A percentile compares a stretch with the other conserved stretches of the same genome.
These are phyloP conservation scores for Latrodectus geometricus DNA, from an alignment of 1,140 invertebrate genomes.

Conservation along the genomic window DNA sequence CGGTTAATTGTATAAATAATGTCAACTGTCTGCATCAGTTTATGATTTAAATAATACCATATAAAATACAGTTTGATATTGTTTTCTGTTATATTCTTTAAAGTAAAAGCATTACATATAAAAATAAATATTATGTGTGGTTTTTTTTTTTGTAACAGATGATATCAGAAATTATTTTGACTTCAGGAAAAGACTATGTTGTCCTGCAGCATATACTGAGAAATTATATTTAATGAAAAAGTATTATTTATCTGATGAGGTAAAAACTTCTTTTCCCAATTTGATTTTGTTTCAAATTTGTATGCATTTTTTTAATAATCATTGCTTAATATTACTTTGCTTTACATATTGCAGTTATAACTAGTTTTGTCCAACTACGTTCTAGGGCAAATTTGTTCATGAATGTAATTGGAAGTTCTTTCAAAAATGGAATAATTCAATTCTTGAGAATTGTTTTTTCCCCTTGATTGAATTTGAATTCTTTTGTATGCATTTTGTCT, in stretches of 20 bases:
- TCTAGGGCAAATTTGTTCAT: background rate
- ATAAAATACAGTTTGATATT: background rate
- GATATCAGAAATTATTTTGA: background rate
- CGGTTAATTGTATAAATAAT: too few species aligned
- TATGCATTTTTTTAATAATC: background rate
- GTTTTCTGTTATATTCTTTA: background rate
- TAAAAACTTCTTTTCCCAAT: background rate
- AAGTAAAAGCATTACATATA: background rate
- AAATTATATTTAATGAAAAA: slow-evolving; percentile 23
- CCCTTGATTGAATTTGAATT: too few species aligned
- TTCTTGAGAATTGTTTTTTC: background rate
- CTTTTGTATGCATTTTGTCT: too few species aligned
- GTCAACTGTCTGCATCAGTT: background rate
- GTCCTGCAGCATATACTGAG: slow-evolving; percentile 20
- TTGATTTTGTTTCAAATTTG: background rate
- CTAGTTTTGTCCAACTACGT: background rate
- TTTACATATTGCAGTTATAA: background rate
- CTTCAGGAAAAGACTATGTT: slow-evolving; percentile 3
- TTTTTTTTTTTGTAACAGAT: background rate
- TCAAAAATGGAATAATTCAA: background rate
- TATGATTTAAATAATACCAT: background rate
- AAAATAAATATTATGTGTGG: background rate
- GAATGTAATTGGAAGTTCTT: background rate
- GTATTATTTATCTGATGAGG: slow-evolving; percentile 26
- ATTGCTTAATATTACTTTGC: too few species aligned